phyloP scores from a whole-genome alignment of 2,113 vertebrate species.

The Rissa tridactyla region DNA sequence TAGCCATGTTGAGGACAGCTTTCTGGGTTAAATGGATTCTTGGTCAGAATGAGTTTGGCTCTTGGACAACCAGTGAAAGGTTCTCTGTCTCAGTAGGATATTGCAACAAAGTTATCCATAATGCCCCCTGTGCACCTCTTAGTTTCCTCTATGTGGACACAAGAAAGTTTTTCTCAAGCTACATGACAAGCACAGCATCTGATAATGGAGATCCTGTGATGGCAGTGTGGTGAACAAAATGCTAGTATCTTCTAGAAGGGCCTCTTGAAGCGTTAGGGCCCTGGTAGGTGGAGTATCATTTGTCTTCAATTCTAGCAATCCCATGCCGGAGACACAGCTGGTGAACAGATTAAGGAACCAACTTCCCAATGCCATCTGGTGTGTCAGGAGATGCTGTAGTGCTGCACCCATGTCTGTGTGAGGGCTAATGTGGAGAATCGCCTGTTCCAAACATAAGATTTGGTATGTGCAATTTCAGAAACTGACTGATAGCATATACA shows the following conservation, averaged over 20 bases:
- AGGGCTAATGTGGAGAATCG: not conserved
- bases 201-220: not conserved
- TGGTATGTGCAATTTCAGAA: not conserved
- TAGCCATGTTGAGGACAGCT: not conserved
- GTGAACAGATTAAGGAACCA: conserved; percentile 17
- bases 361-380: not conserved
- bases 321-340: not conserved
- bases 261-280: not conserved
- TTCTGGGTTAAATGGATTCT: not conserved
- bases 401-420: not conserved
- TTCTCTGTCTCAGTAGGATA: not conserved
- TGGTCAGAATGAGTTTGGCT: not conserved
- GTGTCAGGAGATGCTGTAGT: not conserved
- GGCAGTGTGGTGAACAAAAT: not conserved
- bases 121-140: not conserved
- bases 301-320: not conserved
- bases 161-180: not conserved
- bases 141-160: not conserved
- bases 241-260: not conserved
- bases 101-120: not conserved
- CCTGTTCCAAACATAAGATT: not conserved
- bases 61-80: not conserved
- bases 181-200: not conserved
- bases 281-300: not conserved
- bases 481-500: not conserved